Percentiles rank a stretch among this genome's conserved stretches.
These are phyloP conservation scores for Drosophila azteca DNA, from an alignment of 1,140 invertebrate species.

Conservation along the genomic window DNA sequence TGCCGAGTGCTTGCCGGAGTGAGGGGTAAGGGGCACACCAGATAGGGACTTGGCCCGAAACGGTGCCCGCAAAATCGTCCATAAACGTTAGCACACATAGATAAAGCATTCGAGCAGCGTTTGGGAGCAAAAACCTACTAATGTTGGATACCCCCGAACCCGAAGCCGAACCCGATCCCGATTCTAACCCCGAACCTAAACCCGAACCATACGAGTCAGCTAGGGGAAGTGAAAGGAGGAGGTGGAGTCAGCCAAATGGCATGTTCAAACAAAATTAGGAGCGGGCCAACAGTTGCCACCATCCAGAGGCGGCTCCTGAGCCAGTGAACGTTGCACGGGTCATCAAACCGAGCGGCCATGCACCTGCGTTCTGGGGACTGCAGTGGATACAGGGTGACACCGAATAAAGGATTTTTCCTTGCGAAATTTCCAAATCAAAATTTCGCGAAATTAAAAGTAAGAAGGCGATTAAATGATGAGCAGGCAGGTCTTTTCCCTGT, in stretches of 20 bases:
- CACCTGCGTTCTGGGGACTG: slow-evolving; percentile 22
- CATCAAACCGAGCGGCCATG: slow-evolving; percentile 66
- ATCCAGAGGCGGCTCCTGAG: slow-evolving; percentile 10
- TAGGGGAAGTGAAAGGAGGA: too few species aligned
- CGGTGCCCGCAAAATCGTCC: slow-evolving; percentile 11
- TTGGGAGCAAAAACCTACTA: slow-evolving; percentile 69
- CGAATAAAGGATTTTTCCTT: background rate
- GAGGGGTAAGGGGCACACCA: background rate
- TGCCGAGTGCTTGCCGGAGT: too few species aligned
- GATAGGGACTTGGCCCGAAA: slow-evolving; percentile 4
- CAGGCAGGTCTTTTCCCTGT: background rate
- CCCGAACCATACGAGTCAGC: too few species aligned
- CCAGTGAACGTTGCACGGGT: slow-evolving; percentile 49
- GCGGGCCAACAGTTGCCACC: slow-evolving; percentile 48
- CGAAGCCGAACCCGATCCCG: too few species aligned
- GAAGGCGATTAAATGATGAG: too few species aligned
- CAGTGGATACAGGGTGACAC: slow-evolving; percentile 52
- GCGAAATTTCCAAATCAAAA: too few species aligned
- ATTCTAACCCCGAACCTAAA: too few species aligned
- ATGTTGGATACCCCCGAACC: slow-evolving; percentile 21
- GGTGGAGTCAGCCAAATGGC: slow-evolving; percentile 21
- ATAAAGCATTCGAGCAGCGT: slow-evolving; percentile 46
- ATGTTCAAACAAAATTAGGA: slow-evolving; percentile 74
- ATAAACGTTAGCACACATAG: slow-evolving; percentile 58
- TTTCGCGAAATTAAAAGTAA: too few species aligned